Conservation (phyloP, 2,113 vertebrate genomes). For the Pachycephala philippinensis region DNA sequence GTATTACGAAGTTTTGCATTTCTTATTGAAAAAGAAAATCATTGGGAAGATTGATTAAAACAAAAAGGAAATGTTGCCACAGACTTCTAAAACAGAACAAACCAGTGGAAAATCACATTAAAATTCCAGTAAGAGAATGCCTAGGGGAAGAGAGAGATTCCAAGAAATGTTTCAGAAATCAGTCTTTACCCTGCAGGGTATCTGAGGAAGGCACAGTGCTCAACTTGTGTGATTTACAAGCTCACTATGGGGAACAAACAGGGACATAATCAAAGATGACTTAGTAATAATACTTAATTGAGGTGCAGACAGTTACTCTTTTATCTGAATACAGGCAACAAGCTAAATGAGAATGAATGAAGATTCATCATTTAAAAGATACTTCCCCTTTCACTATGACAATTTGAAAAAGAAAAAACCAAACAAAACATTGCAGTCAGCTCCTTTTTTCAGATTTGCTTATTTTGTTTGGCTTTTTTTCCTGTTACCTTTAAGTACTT, state of each 20-base stretch:
- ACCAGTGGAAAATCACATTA: slow-evolving; percentile 4
- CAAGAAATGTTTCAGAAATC: not conserved
- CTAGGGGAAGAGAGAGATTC: not conserved
- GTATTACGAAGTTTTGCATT: not conserved
- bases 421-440: not conserved
- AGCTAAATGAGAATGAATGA: not conserved
- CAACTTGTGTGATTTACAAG: not conserved
- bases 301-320: not conserved
- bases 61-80: not conserved
- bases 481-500: not conserved
- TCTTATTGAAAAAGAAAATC: not conserved
- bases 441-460: not conserved
- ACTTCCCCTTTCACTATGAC: not conserved
- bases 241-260: not conserved
- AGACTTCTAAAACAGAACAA: not conserved
- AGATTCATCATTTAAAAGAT: not conserved
- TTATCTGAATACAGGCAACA: not conserved
- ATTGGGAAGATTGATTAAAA: not conserved
- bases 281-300: not conserved
- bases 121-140: not conserved
- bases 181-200: not conserved
- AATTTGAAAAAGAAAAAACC: not conserved
- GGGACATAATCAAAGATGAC: not conserved
- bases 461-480: not conserved
- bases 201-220: not conserved